Conservation (phyloP, 2,888 invertebrate genomes). For the Morinoia aosen region DNA sequence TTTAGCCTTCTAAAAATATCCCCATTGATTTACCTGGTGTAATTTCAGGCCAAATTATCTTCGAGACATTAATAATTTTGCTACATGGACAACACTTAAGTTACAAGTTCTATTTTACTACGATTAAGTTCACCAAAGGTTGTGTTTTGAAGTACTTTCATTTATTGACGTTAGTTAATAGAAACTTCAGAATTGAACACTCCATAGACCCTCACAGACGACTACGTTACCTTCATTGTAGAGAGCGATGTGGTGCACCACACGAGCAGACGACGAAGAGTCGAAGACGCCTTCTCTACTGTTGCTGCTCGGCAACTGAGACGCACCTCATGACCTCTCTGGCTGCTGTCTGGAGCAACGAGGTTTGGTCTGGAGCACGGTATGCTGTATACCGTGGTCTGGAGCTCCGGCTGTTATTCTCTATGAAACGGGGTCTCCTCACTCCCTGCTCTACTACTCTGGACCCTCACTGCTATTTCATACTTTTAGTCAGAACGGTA, state of each 20-base stretch:
- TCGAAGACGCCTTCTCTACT: neutral
- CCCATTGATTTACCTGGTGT: too few relatives aligned
- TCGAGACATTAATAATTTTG: too few relatives aligned
- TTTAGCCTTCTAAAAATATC: too few relatives aligned
- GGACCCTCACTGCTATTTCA: neutral
- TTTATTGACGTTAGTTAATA: too few relatives aligned
- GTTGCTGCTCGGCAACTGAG: slow-evolving; percentile 7
- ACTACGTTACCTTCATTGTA: neutral
- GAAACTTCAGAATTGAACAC: too few relatives aligned
- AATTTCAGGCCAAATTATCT: too few relatives aligned
- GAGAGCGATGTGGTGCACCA: neutral
- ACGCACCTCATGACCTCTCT: neutral
- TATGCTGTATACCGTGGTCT: neutral
- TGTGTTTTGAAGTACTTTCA: too few relatives aligned
- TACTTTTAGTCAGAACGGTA: too few relatives aligned
- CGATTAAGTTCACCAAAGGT: too few relatives aligned
- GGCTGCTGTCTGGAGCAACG: neutral
- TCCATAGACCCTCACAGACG: neutral
- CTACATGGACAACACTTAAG: too few relatives aligned
- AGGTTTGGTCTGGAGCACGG: too few relatives aligned
- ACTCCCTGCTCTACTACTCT: neutral
- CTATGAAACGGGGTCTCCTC: neutral
- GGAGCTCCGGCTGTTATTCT: neutral
- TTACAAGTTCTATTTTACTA: too few relatives aligned
- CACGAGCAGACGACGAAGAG: neutral